Conservation (phyloP, 2,888 invertebrate genomes). For the Halocaridina rubra region DNA sequence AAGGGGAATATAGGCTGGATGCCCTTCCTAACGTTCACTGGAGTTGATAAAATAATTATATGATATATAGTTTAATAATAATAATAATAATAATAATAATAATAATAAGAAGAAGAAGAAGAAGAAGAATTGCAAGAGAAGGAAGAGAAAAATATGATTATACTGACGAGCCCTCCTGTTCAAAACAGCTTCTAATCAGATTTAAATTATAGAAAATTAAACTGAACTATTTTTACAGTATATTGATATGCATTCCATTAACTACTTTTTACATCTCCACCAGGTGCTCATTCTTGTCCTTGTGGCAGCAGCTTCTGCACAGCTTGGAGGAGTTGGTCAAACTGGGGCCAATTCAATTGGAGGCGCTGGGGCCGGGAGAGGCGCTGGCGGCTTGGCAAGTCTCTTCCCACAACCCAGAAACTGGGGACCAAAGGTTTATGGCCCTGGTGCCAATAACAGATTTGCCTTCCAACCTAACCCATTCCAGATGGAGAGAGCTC, state of each 20-base stretch:
- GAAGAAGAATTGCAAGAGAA: too few species aligned
- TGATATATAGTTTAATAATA: too few species aligned
- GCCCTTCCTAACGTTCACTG: too few species aligned
- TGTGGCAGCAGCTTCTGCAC: neutral
- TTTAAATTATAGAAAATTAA: neutral
- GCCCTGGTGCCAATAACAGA: slow-evolving; percentile 47
- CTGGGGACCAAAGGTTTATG: slow-evolving; percentile 43
- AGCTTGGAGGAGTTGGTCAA: neutral
- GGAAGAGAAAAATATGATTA: neutral
- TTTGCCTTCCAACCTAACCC: slow-evolving; percentile 47
- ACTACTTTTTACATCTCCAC: neutral
- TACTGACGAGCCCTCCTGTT: neutral
- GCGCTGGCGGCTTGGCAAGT: neutral
- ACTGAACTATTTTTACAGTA: too few species aligned
- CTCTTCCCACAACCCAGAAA: neutral
- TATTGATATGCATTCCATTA: neutral
- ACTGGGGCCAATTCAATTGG: too few species aligned
- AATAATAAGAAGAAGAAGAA: too few species aligned
- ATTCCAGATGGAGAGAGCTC: slow-evolving; percentile 18
- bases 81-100: too few species aligned
- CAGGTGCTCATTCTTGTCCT: neutral
- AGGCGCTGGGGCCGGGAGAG: neutral
- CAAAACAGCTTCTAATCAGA: too few species aligned
- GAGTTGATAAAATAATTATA: too few species aligned
- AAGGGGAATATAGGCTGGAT: too few species aligned